A percentile compares a stretch with the other conserved stretches of the same genome.
Evolutionary conservation across 2,888 invertebrate genomes (phyloP).

Genomic region (Trachelus tabidus): DNA sequence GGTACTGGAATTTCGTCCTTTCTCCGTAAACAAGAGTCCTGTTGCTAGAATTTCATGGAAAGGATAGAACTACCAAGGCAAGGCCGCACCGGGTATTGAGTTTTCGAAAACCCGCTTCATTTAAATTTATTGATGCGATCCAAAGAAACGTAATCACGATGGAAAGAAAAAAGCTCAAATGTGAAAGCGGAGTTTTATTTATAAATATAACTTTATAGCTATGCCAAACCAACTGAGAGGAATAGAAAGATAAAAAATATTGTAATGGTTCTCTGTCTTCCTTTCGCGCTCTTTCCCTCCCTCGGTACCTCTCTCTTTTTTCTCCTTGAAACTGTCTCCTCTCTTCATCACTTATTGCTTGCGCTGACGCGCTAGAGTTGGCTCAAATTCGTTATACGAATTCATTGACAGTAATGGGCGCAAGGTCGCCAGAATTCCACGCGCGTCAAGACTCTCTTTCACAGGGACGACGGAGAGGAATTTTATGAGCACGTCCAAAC

Average conservation of each 20-base stretch:
- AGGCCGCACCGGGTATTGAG: background rate
- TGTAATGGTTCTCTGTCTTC: background rate
- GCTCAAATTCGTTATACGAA: background rate
- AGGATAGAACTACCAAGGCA: background rate
- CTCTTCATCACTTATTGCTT: background rate
- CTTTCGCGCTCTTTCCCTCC: background rate
- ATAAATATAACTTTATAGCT: background rate
- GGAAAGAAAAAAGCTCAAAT: background rate
- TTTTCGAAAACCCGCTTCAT: background rate
- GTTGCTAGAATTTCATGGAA: background rate
- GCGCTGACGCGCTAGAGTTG: background rate
- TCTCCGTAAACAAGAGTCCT: background rate
- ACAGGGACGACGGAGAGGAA: conserved; percentile 13
- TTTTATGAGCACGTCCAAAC: conserved; percentile 10
- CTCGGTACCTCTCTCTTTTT: background rate
- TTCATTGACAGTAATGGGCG: conserved; percentile 40
- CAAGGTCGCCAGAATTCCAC: conserved; percentile 46
- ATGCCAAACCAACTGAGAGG: background rate
- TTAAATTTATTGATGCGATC: background rate
- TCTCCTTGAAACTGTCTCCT: background rate
- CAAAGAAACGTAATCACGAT: background rate
- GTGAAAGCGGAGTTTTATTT: background rate
- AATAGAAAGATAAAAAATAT: background rate
- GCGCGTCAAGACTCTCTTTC: conserved; percentile 14
- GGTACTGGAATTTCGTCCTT: background rate